Evolutionary conservation across 2,797 vertebrate genomes (phyloP).

Genomic region (Malacoctenus gilli): DNA sequence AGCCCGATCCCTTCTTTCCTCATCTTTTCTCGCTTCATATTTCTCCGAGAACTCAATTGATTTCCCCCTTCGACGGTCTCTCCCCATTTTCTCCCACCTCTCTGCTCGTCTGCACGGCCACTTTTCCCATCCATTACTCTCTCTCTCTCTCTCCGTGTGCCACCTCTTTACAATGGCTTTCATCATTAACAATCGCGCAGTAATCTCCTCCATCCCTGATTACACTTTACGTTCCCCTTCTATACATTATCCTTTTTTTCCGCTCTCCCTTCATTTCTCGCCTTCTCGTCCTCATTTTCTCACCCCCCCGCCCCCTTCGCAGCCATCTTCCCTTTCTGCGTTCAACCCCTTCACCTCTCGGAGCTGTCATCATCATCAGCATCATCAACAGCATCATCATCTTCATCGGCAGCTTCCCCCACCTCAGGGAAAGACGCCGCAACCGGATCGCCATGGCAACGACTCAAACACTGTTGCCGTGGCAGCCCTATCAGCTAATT

Average conservation of each 20-base stretch:
- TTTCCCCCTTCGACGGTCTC: slow-evolving; percentile 13
- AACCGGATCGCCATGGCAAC: slow-evolving; percentile 63
- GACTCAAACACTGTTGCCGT: slow-evolving; percentile 66
- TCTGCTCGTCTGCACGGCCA: slow-evolving; percentile 18
- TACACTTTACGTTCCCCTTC: slow-evolving; percentile 1
- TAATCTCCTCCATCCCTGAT: slow-evolving; percentile 18
- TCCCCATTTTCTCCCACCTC: slow-evolving; percentile 7
- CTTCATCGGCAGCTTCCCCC: slow-evolving; percentile 26
- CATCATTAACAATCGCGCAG: slow-evolving; percentile 39
- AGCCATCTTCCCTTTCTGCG: not conserved
- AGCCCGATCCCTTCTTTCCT: not conserved
- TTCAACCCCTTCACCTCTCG: slow-evolving; percentile 15
- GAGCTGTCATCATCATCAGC: slow-evolving; percentile 1
- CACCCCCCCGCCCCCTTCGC: not conserved
- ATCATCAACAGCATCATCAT: slow-evolving; percentile 2
- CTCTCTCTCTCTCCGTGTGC: not conserved
- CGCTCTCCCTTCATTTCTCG: too few relatives aligned
- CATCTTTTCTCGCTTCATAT: slow-evolving; percentile 12
- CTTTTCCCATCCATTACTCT: slow-evolving; percentile 4
- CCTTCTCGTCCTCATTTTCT: not conserved
- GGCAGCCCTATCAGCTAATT: slow-evolving; percentile 76
- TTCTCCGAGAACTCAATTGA: slow-evolving; percentile 28
- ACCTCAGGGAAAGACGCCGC: slow-evolving; percentile 25
- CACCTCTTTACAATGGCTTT: slow-evolving; percentile 20
- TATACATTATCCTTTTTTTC: slow-evolving; percentile 6